phyloP scores from a whole-genome alignment of 1,140 invertebrate genomes.

The Trissolcus basalis region DNA sequence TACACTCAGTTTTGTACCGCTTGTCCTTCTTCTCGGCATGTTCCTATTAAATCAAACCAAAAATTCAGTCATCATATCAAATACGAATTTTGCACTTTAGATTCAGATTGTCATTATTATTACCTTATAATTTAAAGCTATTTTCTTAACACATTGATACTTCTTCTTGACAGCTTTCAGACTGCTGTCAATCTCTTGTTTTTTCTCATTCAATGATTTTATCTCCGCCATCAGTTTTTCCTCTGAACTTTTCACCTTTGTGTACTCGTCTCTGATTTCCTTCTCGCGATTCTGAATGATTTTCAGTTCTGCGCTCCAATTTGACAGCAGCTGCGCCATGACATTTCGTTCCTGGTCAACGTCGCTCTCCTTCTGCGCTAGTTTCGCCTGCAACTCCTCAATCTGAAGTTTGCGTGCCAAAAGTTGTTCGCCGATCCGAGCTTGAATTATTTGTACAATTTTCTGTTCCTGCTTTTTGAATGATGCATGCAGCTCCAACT shows the following conservation, averaged over 20 bases:
- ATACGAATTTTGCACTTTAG: background rate
- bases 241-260: constrained; percentile 56
- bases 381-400: constrained; percentile 50
- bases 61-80: background rate
- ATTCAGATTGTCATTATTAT: constrained; percentile 1
- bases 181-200: constrained; percentile 60
- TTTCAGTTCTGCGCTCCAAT: constrained; percentile 66
- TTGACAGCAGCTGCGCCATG: constrained; percentile 67
- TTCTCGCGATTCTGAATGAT: constrained; percentile 61
- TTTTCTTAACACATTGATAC: constrained; percentile 65
- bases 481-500: constrained; percentile 63
- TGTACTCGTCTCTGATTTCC: constrained; percentile 60
- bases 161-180: constrained; percentile 62
- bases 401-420: constrained; percentile 62
- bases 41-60: constrained; percentile 53
- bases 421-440: constrained; percentile 64
- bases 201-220: constrained; percentile 58
- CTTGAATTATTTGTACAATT: constrained; percentile 63
- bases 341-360: constrained; percentile 66
- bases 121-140: constrained; percentile 71
- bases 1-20: constrained; percentile 62
- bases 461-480: constrained; percentile 66
- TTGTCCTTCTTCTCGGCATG: constrained; percentile 63
- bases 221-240: constrained; percentile 55
- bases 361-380: constrained; percentile 59